Evolutionary conservation across 2,888 invertebrate genomes (phyloP), one percentile per base, ranked within the genome.

Genomic region (Microdon myrmicae): DNA sequence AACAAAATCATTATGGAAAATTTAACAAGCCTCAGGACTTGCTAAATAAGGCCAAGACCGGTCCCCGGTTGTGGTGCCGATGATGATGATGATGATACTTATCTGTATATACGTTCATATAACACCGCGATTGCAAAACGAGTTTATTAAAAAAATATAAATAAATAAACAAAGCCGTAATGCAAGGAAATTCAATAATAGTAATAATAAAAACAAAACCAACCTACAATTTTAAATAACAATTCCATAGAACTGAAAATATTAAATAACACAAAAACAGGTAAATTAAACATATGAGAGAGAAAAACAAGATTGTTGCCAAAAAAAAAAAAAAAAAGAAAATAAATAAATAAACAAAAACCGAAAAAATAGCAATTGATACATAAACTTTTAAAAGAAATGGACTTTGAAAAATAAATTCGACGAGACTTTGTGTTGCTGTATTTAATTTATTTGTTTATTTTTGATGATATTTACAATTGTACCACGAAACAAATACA

Each of bases 221-320:
- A 67, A 67, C 59, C 49, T 59, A 55, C 41, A 51, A 26, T 34
- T 22, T 4, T 22, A 26, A 41, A 26, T 12, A 37, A 35, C 8
- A 10, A 35, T 12, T 26, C 17, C 26, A 68, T 59, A 68, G 66
- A 66, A 68, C 64, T 66, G 64, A 66, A 66, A 59, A 51, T 48
- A 43, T 47, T 6, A 44, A 53, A 37, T 23, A 39, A 25, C 26
- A 48, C 49, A 48, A 55, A 67, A 61, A 68, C 67, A 68, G 68
- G 68, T 59, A 59, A 44, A 34, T 43, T 48, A 59, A 48, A 51
- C 49, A 56, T 26, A 56, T 74, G 78, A 75, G 78, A 77, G 77
- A 77, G 68, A 69, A 69, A 74, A 75, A 76, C 73, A 78, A 75
- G 76, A 78, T 76, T 75, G 78, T 78, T 75, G 75, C 76, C 75